These are phyloP conservation scores for Pocillopora meandrina DNA, from an alignment of 92 coral and sea anemone genomes.

Conservation along the genomic window DNA sequence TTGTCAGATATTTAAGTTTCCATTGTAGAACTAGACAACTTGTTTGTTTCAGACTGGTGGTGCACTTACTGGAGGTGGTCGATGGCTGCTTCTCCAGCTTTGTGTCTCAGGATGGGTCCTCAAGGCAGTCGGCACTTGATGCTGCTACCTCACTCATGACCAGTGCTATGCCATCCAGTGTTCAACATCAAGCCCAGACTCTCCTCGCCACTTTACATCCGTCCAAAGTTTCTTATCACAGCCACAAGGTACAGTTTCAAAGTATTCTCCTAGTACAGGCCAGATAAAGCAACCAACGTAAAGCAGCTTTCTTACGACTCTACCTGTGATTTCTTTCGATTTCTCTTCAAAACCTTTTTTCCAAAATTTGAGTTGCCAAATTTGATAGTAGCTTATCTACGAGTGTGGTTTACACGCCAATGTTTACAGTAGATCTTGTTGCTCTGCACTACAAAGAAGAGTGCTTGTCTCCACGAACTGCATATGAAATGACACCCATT, in stretches of 20 bases:
- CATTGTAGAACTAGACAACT: background rate
- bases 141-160: conserved; percentile 91
- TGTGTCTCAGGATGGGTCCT: conserved; percentile 62
- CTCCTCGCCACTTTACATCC: conserved; percentile 94
- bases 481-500: too few relatives aligned
- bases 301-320: too few relatives aligned
- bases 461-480: too few relatives aligned
- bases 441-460: too few relatives aligned
- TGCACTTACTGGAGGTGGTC: conserved; percentile 80
- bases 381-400: too few relatives aligned
- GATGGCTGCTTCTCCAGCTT: conserved; percentile 94
- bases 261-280: too few relatives aligned
- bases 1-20: background rate
- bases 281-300: too few relatives aligned
- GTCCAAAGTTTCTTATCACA: conserved; percentile 81
- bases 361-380: too few relatives aligned
- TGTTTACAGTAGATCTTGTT: too few relatives aligned
- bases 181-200: conserved; percentile 92
- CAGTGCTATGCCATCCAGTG: conserved; percentile 79
- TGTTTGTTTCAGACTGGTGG: conserved; percentile 73
- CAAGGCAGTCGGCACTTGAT: conserved; percentile 74
- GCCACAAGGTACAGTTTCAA: conserved; percentile 77
- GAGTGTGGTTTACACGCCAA: too few relatives aligned
- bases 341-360: too few relatives aligned
- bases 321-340: too few relatives aligned